Base-by-base conservation (phyloP, 2,113 vertebrate species). In the Arothron firmamentum region DNA sequence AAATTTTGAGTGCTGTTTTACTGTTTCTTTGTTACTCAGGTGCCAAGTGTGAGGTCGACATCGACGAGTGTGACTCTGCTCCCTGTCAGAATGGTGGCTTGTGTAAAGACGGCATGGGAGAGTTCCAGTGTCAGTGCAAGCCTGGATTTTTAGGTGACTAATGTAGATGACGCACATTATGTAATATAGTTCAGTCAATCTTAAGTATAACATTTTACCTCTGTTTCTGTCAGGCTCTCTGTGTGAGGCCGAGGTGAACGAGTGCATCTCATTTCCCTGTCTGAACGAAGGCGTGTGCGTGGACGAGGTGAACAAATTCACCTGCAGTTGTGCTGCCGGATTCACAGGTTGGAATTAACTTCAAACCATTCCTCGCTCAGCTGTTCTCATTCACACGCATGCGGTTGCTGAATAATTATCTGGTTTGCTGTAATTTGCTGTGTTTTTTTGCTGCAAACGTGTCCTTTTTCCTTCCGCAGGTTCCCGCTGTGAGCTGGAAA, bases 31-130 rank as follows among this genome's bases (percentile, higher is more conserved):
- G 58, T 62, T 46, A 38, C 47, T 49, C 55, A 99, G 97, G 96
- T 58, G 93, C 95, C 56, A 98, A 98, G 76, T 99, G 97, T 90
- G 96, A 98, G 85, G 85, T 87, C 25, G 92, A 98, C 84, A 88
- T 98, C 42, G 90, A 99, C 59, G 97, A 99, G 59, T 99, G 97
- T 75, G 92, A 91, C 66, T 94, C 94, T 0, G 75, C 87, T 67
- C 97, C 96, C 0, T 99, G 97, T 77, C 92, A 90, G 72, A 94
- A 98, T 59, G 90, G 83, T 52, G 96, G 93, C 31, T 56, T 91
- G 18, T 99, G 97, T 79, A 92, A 87, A 75, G 96, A 98, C 65
- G 91, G 77, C 12, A 87, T 92, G 73, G 94, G 91, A 67, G 85
- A 87, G 47, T 99, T 95, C 70, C 62, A 89, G 78, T 99, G 97